A percentile compares a stretch with the other conserved stretches of the same genome.
These are phyloP conservation scores for Cataglyphis albicans DNA, from an alignment of 2,888 invertebrate genomes.

Conservation along the genomic window DNA sequence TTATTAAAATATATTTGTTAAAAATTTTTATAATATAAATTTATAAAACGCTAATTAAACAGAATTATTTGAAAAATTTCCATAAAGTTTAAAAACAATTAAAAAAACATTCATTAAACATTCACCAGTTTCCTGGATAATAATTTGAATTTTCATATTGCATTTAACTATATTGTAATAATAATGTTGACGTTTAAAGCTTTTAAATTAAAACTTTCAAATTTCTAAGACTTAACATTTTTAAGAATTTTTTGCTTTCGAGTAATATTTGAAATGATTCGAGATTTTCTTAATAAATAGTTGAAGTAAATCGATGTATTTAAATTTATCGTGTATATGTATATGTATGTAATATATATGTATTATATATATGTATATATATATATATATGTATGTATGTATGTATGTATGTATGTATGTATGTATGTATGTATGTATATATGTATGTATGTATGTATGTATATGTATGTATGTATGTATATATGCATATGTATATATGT, in stretches of 20 bases:
- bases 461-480: conserved; percentile 6
- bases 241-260: neutral
- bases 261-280: neutral
- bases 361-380: conserved; percentile 23
- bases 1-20: neutral
- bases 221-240: neutral
- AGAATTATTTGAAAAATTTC: neutral
- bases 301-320: neutral
- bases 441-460: too few relatives aligned
- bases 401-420: too few relatives aligned
- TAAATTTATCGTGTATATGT: neutral
- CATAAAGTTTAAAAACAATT: neutral
- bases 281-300: neutral
- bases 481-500: conserved; percentile 64
- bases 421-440: too few relatives aligned
- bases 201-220: neutral
- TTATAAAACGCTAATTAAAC: neutral
- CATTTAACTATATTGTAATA: neutral
- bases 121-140: neutral
- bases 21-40: neutral
- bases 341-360: too few relatives aligned
- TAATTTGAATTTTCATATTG: neutral
- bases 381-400: conserved; percentile 42
- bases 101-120: neutral
- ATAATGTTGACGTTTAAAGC: neutral